Percentiles rank a stretch among this genome's conserved stretches.
Conservation (phyloP, 2,888 invertebrate genomes). For the Maniola hyperantus region DNA sequence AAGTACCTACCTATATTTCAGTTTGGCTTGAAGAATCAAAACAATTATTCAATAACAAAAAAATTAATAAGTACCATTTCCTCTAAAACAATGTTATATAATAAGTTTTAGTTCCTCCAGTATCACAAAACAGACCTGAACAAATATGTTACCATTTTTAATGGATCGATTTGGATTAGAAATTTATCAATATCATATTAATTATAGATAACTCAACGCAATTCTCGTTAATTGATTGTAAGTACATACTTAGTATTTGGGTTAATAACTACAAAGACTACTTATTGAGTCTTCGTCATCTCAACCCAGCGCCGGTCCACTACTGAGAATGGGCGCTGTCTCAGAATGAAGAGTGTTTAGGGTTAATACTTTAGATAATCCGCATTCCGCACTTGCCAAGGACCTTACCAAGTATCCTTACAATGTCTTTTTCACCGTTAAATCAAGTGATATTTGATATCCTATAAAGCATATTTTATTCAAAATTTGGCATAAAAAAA, state of each 20-base stretch:
- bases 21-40: slow-evolving; percentile 27
- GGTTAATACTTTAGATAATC: too few species aligned
- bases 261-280: not conserved
- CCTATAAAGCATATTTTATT: too few species aligned
- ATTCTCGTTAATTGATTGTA: not conserved
- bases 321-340: too few species aligned
- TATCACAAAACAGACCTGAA: not conserved
- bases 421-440: too few species aligned
- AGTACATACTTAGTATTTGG: not conserved
- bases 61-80: not conserved
- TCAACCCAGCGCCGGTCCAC: too few species aligned
- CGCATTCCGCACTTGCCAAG: too few species aligned
- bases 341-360: too few species aligned
- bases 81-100: not conserved
- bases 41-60: not conserved
- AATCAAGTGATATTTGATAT: too few species aligned
- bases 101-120: not conserved
- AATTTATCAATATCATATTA: slow-evolving; percentile 20
- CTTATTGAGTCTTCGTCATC: not conserved
- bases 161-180: slow-evolving; percentile 8
- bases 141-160: slow-evolving; percentile 32
- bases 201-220: slow-evolving; percentile 25
- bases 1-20: slow-evolving; percentile 8
- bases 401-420: too few species aligned
- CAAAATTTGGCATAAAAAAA: not conserved